Evolutionary conservation across 2,888 invertebrate species (phyloP).

Genomic region (Electrophaes corylata): DNA sequence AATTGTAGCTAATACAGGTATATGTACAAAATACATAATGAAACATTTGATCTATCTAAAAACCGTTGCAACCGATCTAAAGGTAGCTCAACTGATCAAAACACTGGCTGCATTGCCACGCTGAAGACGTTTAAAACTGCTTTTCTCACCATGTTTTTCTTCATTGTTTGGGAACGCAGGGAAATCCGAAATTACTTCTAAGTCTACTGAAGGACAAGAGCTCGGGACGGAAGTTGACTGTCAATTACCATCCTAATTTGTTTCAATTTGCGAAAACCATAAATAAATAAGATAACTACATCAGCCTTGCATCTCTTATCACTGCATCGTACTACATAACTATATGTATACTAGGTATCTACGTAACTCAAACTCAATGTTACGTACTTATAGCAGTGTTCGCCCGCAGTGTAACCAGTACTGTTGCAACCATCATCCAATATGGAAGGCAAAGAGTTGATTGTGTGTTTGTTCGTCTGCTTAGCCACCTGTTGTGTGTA

Average conservation of each 20-base stretch:
- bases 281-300: conserved; percentile 1
- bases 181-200: too few relatives aligned
- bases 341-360: conserved; percentile 5
- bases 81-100: too few relatives aligned
- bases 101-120: too few relatives aligned
- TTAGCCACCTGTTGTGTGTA: conserved; percentile 26
- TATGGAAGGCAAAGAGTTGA: conserved; percentile 34
- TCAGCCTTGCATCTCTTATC: conserved; percentile 27
- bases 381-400: conserved; percentile 30
- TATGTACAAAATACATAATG: too few relatives aligned
- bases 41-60: too few relatives aligned
- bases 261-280: background rate
- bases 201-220: too few relatives aligned
- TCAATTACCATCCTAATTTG: background rate
- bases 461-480: conserved; percentile 36
- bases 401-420: conserved; percentile 26
- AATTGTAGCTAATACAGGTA: too few relatives aligned
- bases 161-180: too few relatives aligned
- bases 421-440: conserved; percentile 26
- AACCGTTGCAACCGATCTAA: too few relatives aligned
- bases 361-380: background rate
- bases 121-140: too few relatives aligned
- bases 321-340: conserved; percentile 3
- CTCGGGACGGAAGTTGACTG: background rate
- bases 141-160: too few relatives aligned